phyloP scores from a whole-genome alignment of 2,797 vertebrate genomes.

The Masticophis lateralis region DNA sequence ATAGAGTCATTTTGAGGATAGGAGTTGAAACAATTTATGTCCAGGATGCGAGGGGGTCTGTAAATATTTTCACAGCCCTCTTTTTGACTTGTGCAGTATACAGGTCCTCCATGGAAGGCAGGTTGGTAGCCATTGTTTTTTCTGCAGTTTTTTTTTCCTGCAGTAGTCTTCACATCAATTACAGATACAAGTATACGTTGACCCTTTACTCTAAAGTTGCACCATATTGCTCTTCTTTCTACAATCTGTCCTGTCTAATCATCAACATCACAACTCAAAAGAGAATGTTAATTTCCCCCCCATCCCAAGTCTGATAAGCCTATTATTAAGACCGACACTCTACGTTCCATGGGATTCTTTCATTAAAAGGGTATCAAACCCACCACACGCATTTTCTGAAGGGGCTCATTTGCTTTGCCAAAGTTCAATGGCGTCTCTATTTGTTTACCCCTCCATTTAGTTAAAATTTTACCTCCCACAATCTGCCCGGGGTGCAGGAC shows the following conservation, averaged over 20 bases:
- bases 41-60: too few species aligned
- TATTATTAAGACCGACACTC: neutral
- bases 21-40: too few species aligned
- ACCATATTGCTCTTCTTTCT: neutral
- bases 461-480: neutral
- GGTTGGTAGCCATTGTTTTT: too few species aligned
- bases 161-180: neutral
- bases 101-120: too few species aligned
- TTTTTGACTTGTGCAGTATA: too few species aligned
- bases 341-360: neutral
- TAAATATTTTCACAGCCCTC: too few species aligned
- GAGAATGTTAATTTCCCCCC: fast-evolving
- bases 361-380: neutral
- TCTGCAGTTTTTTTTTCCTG: too few species aligned
- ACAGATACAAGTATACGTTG: neutral
- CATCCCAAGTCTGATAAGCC: neutral
- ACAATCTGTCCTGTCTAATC: neutral
- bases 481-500: neutral
- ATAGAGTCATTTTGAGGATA: too few species aligned
- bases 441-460: neutral
- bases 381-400: neutral
- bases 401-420: neutral
- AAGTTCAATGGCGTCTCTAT: neutral
- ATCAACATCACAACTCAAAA: neutral
- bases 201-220: neutral